phyloP scores from a whole-genome alignment of 2,888 invertebrate genomes.

The Laothoe populi region DNA sequence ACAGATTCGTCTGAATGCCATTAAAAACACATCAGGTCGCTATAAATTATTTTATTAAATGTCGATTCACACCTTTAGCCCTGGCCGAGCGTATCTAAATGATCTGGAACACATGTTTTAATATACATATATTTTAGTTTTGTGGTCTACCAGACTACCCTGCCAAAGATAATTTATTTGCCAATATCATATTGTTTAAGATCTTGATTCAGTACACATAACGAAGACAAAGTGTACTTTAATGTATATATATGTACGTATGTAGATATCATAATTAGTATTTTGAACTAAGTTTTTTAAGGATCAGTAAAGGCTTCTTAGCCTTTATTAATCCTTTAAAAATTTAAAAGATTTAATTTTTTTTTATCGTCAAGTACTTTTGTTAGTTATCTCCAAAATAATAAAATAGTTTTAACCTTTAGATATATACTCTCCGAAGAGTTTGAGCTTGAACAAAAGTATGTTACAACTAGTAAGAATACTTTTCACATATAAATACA shows the following conservation, averaged over 20 bases:
- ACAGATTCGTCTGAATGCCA: slow-evolving; percentile 42
- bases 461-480: not conserved
- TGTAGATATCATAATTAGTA: too few species aligned
- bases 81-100: slow-evolving; percentile 63
- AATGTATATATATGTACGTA: too few species aligned
- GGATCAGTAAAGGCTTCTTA: too few species aligned
- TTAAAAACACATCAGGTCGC: slow-evolving; percentile 78
- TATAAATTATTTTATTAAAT: slow-evolving; percentile 81
- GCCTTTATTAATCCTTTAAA: too few species aligned
- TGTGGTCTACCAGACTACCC: not conserved
- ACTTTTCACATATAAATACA: not conserved
- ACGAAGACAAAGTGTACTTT: not conserved
- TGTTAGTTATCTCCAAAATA: too few species aligned
- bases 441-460: too few species aligned
- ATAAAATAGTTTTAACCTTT: too few species aligned
- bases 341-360: too few species aligned
- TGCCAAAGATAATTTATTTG: not conserved
- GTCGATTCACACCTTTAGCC: slow-evolving; percentile 79
- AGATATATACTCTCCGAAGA: too few species aligned
- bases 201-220: not conserved
- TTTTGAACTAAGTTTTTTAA: too few species aligned
- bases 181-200: not conserved
- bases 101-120: slow-evolving; percentile 52
- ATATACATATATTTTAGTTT: slow-evolving; percentile 31
- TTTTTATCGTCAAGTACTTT: too few species aligned